A percentile compares a stretch with the other conserved stretches of the same genome.
These are phyloP conservation scores for Drosophila birchii DNA, from an alignment of 2,888 invertebrate species.

Conservation along the genomic window DNA sequence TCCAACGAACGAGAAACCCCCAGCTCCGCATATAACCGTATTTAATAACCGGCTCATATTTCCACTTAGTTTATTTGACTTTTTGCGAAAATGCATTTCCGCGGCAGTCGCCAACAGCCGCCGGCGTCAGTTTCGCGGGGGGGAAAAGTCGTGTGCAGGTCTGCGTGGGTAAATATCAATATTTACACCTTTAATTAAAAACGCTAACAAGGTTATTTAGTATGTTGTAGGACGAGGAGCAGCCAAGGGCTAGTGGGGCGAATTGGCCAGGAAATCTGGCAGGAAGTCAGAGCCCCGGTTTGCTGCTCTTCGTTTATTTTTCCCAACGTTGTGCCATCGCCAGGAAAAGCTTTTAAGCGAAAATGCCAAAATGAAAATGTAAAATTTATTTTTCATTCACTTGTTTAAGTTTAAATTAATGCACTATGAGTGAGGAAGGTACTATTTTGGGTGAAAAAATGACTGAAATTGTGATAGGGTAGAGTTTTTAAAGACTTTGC, in stretches of 20 bases:
- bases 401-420: conserved; percentile 37
- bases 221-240: conserved; percentile 30
- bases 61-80: conserved; percentile 76
- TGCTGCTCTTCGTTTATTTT: conserved; percentile 20
- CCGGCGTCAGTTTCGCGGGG: conserved; percentile 6
- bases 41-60: conserved; percentile 66
- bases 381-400: conserved; percentile 53
- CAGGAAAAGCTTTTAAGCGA: conserved; percentile 75
- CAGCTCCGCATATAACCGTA: conserved; percentile 28
- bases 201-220: conserved; percentile 85
- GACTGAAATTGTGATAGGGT: background rate
- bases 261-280: conserved; percentile 53
- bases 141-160: conserved; percentile 32
- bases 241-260: background rate
- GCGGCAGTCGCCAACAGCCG: conserved; percentile 49
- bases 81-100: conserved; percentile 73
- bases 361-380: conserved; percentile 68
- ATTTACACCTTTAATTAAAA: conserved; percentile 85
- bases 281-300: conserved; percentile 60
- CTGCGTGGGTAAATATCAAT: conserved; percentile 80
- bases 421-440: background rate
- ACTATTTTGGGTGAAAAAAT: background rate
- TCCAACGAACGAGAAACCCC: conserved; percentile 15
- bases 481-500: background rate
- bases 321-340: conserved; percentile 6